Percentiles rank a stretch among this genome's conserved stretches.
phyloP scores from a whole-genome alignment of 2,113 vertebrate genomes.

The Bostrychus sinensis region DNA sequence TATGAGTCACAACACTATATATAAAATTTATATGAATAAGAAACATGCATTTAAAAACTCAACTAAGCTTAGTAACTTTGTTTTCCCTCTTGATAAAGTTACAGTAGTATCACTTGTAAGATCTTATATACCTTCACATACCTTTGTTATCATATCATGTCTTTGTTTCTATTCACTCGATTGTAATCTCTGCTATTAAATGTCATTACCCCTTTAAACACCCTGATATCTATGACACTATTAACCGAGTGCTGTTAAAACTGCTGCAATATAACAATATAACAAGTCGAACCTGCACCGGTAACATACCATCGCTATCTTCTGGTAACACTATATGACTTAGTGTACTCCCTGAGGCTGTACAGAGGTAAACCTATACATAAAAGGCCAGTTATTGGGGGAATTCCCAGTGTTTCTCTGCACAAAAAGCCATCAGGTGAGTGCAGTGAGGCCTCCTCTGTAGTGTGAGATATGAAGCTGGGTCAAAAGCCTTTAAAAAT shows the following conservation, averaged over 20 bases:
- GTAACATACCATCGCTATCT: neutral
- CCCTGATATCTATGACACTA: neutral
- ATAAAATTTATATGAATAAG: too few species aligned
- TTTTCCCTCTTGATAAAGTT: too few species aligned
- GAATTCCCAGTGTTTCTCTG: constrained; percentile 20
- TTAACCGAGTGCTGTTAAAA: neutral
- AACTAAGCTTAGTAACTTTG: too few species aligned
- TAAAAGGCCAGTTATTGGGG: constrained; percentile 8
- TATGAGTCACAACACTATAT: too few species aligned
- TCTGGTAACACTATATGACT: neutral
- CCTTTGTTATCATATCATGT: too few species aligned
- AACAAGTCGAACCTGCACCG: neutral
- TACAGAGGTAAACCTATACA: constrained; percentile 4
- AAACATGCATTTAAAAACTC: too few species aligned
- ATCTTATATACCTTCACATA: too few species aligned
- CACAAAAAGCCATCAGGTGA: constrained; percentile 11
- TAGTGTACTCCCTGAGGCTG: neutral
- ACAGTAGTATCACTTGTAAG: too few species aligned
- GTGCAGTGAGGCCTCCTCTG: constrained; percentile 8
- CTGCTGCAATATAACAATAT: neutral
- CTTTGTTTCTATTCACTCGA: too few species aligned
- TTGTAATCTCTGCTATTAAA: neutral
- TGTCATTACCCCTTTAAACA: neutral
- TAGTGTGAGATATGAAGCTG: constrained; percentile 20
- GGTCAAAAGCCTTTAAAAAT: neutral